Evolutionary conservation across 2,797 vertebrate species (phyloP).

Genomic region (Pseudomugil gertrudae): DNA sequence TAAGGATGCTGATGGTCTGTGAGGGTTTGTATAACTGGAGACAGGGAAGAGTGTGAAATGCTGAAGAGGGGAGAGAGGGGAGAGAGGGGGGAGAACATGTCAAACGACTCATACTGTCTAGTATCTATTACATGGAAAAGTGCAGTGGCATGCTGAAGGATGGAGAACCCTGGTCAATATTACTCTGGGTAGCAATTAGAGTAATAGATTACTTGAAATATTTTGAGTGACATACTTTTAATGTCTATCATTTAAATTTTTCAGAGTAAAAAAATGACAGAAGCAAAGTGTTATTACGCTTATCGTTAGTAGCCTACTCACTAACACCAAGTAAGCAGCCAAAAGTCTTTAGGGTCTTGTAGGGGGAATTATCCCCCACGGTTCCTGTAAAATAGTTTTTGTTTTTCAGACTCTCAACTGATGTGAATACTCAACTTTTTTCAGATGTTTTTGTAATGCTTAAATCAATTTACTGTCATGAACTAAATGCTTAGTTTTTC

Average conservation of each 20-base stretch:
- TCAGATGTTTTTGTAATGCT: too few relatives aligned
- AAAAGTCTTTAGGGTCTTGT: too few relatives aligned
- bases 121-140: constrained; percentile 9
- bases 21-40: constrained; percentile 33
- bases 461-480: neutral
- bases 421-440: too few relatives aligned
- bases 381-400: too few relatives aligned
- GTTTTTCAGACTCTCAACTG: too few relatives aligned
- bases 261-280: neutral
- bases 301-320: too few relatives aligned
- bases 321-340: too few relatives aligned
- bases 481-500: neutral
- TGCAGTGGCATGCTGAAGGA: neutral
- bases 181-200: neutral
- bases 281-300: neutral
- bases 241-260: neutral
- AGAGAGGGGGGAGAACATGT: constrained; percentile 38
- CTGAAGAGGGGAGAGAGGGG: constrained; percentile 17
- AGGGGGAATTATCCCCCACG: too few relatives aligned
- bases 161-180: neutral
- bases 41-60: too few relatives aligned
- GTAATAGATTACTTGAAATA: neutral
- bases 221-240: neutral
- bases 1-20: constrained; percentile 18
- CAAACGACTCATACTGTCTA: constrained; percentile 1